Evolutionary conservation across 2,113 vertebrate species (phyloP), one percentile per base, ranked within the genome.

Genomic region (Phalacrocorax brasilianus): DNA sequence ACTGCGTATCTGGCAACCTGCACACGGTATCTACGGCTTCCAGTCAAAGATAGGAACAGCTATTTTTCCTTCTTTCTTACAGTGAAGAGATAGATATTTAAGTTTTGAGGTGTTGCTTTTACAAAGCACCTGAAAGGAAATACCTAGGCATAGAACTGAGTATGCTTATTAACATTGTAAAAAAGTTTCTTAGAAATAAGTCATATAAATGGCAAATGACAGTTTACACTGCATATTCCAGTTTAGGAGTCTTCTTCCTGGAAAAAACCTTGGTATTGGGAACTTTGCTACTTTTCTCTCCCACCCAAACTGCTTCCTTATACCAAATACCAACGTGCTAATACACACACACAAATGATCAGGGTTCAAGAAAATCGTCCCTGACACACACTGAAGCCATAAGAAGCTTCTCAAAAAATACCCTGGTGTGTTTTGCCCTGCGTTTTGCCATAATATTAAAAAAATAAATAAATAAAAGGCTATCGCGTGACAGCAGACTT

Each of bases 371-470:
- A 63, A 61, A 80, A 73, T 19, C 4, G 2, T 16, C 27, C 40
- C 45, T 22, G 12, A 75, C 14, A 6, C 22, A 24, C 6, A 14
- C 9, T 13, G 42, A 73, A 81, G 45, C 14, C 27, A 2, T 2
- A 2, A 63, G 24, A 50, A 56, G 23, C 21, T 78, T 55, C 14
- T 78, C 71, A 44, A 27, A 52, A 82, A 91, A 75, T 1, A 45
- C 2, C 32, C 2, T 2, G 45, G 2, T 4, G 32, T 5, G 47
- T 19, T 87, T 33, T 24, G 40, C 28, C 1, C 50, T 5, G 53
- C 8, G 40, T 65, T 85, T 49, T 59, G 14, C 49, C 52, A 4
- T 1, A 30, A 3, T 11, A 42, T 42, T 42, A 42, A 42, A 42
- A 42, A 42, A 6, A 44, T 11, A 44, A 44, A 44, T 15, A 44